A percentile compares a stretch with the other conserved stretches of the same genome.
phyloP scores from a whole-genome alignment of 1,140 invertebrate species.

The Gonatopus flavifemur region DNA sequence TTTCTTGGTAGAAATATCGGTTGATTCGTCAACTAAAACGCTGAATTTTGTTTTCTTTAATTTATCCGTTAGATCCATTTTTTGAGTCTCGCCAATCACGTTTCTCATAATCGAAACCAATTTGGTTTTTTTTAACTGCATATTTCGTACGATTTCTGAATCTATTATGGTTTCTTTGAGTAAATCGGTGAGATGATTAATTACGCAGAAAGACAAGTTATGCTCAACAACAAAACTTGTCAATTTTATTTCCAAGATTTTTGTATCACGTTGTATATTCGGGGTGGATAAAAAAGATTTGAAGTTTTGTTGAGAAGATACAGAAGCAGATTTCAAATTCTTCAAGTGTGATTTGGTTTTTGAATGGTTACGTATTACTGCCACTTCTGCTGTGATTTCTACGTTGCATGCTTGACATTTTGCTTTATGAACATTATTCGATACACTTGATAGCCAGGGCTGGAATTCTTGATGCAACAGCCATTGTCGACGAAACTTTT shows the following conservation, averaged over 20 bases:
- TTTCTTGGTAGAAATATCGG: conserved; percentile 23
- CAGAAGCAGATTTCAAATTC: no score
- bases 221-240: conserved; percentile 14
- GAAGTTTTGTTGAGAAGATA: not conserved
- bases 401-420: conserved; percentile 2
- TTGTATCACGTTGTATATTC: not conserved
- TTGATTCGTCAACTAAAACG: conserved; percentile 34
- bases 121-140: conserved; percentile 19
- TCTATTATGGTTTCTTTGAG: conserved; percentile 18
- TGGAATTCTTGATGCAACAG: conserved; percentile 3
- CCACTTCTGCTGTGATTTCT: conserved; percentile 8
- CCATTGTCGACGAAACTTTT: conserved; percentile 13
- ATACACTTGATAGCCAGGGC: conserved; percentile 1
- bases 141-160: conserved; percentile 14
- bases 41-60: conserved; percentile 23
- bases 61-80: conserved; percentile 14
- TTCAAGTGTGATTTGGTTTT: not conserved
- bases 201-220: conserved; percentile 3
- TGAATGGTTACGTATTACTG: conserved; percentile 2
- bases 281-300: not conserved
- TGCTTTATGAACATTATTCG: conserved; percentile 6
- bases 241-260: conserved; percentile 21
- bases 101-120: conserved; percentile 22
- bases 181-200: conserved; percentile 12
- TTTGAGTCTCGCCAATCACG: conserved; percentile 23